A percentile compares a stretch with the other conserved stretches of the same genome.
Evolutionary conservation across 1,140 invertebrate genomes (phyloP).

Genomic region (Neodiprion fabricii): DNA sequence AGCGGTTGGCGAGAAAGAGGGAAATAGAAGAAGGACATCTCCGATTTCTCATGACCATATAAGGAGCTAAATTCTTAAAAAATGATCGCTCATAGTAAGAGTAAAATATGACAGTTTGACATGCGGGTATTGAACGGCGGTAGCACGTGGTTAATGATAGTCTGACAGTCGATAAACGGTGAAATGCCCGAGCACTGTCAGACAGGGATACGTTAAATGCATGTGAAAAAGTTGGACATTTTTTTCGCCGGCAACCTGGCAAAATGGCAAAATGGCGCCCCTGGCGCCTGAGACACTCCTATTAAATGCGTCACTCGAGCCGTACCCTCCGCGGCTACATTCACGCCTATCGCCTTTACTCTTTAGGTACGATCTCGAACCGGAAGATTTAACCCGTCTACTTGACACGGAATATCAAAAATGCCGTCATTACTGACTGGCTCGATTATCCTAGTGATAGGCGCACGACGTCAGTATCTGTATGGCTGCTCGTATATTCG

Average conservation of each 20-base stretch:
- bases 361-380: no score
- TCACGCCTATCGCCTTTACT: no score
- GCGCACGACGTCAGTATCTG: no score
- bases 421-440: no score
- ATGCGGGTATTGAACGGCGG: not conserved
- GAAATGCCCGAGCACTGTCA: not conserved
- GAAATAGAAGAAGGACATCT: slow-evolving; percentile 24
- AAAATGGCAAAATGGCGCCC: slow-evolving; percentile 14
- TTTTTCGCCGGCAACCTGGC: slow-evolving; percentile 13
- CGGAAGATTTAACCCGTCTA: no score
- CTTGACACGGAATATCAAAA: no score
- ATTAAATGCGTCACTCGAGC: not conserved
- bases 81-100: not conserved
- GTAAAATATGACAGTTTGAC: not conserved
- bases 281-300: slow-evolving; percentile 4
- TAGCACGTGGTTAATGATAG: not conserved
- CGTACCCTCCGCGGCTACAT: not conserved
- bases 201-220: not conserved
- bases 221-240: not conserved
- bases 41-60: slow-evolving; percentile 39
- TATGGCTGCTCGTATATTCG: not conserved
- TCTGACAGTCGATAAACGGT: not conserved
- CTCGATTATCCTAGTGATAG: no score
- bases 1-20: slow-evolving; percentile 13
- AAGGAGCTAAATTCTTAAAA: slow-evolving; percentile 35